These are phyloP conservation scores for Tipula helvola DNA, from an alignment of 2,888 invertebrate species.

Conservation along the genomic window DNA sequence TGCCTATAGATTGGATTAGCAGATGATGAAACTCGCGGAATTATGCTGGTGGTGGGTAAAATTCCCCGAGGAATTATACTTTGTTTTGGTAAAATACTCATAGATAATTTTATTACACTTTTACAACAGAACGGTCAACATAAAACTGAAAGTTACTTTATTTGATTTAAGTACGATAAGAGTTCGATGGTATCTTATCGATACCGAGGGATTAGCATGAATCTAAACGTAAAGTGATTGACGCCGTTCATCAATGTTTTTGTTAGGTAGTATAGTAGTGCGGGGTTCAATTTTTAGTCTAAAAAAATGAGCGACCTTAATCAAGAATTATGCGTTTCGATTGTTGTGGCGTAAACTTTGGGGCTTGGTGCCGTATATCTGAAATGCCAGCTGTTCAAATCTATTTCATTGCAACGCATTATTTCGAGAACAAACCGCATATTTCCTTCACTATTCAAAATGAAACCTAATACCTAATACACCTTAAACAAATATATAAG, in stretches of 20 bases:
- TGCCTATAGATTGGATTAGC: not conserved
- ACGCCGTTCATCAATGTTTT: not conserved
- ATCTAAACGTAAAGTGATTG: not conserved
- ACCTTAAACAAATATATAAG: not conserved
- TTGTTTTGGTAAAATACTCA: not conserved
- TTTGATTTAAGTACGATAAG: not conserved
- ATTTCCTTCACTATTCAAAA: not conserved
- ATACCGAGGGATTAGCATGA: not conserved
- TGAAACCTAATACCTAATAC: not conserved
- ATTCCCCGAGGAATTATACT: not conserved
- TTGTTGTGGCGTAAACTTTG: too few species aligned
- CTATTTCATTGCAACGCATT: too few species aligned
- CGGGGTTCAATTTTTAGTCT: not conserved
- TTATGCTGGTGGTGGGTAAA: not conserved
- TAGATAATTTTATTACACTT: not conserved
- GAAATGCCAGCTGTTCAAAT: not conserved
- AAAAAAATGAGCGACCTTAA: too few species aligned
- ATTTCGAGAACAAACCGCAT: not conserved
- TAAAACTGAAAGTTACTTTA: not conserved
- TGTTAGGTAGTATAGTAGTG: not conserved
- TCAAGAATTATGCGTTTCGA: too few species aligned
- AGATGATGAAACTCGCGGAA: not conserved
- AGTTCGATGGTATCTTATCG: not conserved
- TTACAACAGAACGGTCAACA: not conserved
- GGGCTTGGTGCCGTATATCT: not conserved